Base-by-base conservation (phyloP, 2,888 invertebrate genomes). In the Parochlus steinenii region DNA sequence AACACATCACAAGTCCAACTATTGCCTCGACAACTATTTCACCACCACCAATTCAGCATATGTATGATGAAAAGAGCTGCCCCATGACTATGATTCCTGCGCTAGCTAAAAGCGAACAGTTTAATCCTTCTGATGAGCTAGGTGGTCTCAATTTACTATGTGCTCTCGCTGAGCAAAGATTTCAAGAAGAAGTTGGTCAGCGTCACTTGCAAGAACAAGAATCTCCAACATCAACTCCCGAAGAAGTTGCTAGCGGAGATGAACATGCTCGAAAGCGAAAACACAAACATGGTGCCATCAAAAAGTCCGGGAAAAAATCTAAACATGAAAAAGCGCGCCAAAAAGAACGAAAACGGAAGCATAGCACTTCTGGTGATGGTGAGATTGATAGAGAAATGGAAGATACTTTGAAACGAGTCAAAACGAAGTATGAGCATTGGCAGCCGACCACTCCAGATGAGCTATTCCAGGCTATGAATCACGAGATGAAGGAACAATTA, bases 81-180 rank as follows among this genome's bases (percentile, higher is more conserved):
- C 14, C 20, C 6, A 15, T 33, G 11, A n/a, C 17, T 4, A 22
- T 22, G 3, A 28, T 28, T 14, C 20, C 12, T 23, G 8, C 11
- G 7, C 3, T 34, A 6, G 14, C n/a, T 3, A 33, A 22, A n/a
- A 25, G 18, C 10, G 27, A 33, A 27, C 24, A 27, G 11, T 25
- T n/a, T 26, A 26, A 33, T 5, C 46, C 43, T 22, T 45, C 45
- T 3, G 45, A 47, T 19, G 48, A 50, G 45, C 56, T 76, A 12
- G 75, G 70, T 16, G 76, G 76, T 0, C 57, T 87, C 11, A 78
- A 79, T 35, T 54, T 87, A 20, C 56, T 87, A 17, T 86, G 86
- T 53, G 83, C 83, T 6, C 59, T 86, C 39, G 87, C 85, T 0
- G 85, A 85, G 49, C 83, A 85, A 49, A 66, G 82, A 43, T 76